These are phyloP conservation scores for Anthophora plumipes DNA, from an alignment of 2,888 invertebrate genomes.

Conservation along the genomic window DNA sequence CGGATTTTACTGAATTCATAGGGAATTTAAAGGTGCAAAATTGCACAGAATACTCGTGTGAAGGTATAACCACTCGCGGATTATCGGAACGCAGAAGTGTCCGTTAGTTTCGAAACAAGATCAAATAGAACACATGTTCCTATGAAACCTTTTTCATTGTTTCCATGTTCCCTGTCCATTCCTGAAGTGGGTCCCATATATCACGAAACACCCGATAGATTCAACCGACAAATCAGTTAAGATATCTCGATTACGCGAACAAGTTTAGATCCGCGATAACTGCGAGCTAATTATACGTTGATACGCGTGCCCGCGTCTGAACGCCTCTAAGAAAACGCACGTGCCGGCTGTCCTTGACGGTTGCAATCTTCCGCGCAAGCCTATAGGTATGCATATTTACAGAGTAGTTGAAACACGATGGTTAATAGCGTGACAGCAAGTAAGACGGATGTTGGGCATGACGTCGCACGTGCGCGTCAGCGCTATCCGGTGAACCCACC, in stretches of 20 bases:
- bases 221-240: too few relatives aligned
- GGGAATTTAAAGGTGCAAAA: too few relatives aligned
- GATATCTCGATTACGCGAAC: conserved; percentile 59
- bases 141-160: too few relatives aligned
- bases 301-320: conserved; percentile 51
- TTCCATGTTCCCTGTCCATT: too few relatives aligned
- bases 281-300: conserved; percentile 67
- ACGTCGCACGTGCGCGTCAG: conserved; percentile 60
- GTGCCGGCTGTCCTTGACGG: conserved; percentile 39
- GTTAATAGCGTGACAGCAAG: conserved; percentile 67
- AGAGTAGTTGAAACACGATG: conserved; percentile 67
- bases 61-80: too few relatives aligned
- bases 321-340: conserved; percentile 11
- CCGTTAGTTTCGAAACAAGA: too few relatives aligned
- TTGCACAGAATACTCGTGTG: too few relatives aligned
- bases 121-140: too few relatives aligned
- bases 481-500: conserved; percentile 47
- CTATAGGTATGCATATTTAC: conserved; percentile 62
- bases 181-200: too few relatives aligned
- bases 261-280: conserved; percentile 66
- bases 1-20: too few relatives aligned
- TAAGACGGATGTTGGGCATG: conserved; percentile 69
- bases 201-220: too few relatives aligned
- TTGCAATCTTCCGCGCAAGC: conserved; percentile 42
- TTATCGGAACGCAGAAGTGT: too few relatives aligned